Conservation (phyloP, 2,888 invertebrate genomes). For the Emesis furor region DNA sequence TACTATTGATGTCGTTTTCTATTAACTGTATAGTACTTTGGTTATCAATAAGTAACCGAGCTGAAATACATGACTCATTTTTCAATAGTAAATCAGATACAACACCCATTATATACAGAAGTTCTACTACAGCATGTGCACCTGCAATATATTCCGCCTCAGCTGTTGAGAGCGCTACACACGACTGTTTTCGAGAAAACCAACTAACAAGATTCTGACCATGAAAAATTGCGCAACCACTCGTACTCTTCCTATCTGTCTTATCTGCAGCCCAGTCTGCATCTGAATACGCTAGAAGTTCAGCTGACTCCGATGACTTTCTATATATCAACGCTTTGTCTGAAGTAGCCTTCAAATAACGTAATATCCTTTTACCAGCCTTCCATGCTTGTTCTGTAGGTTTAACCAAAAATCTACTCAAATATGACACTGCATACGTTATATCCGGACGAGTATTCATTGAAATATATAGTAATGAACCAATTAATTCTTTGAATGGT, state of each 20-base stretch:
- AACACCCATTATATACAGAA: not conserved
- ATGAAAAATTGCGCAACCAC: conserved; percentile 23
- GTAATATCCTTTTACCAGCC: not conserved
- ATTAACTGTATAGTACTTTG: conserved; percentile 35
- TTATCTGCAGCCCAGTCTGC: conserved; percentile 42
- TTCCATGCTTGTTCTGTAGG: not conserved
- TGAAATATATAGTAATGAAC: too few species aligned
- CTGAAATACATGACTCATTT: not conserved
- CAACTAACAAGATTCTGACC: conserved; percentile 26
- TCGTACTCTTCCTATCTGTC: conserved; percentile 31
- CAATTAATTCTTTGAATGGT: too few species aligned
- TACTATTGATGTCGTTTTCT: conserved; percentile 18
- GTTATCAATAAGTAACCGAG: conserved; percentile 15
- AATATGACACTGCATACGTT: too few species aligned
- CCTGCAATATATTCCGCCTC: conserved; percentile 43
- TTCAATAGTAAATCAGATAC: conserved; percentile 10
- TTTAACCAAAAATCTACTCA: not conserved
- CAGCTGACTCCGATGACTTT: too few species aligned
- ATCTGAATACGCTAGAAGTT: conserved; percentile 19
- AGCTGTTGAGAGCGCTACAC: conserved; percentile 40
- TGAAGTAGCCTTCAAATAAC: not conserved
- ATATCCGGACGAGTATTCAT: too few species aligned
- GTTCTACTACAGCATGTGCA: conserved; percentile 17
- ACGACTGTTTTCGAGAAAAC: conserved; percentile 29
- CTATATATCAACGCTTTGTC: too few species aligned